These are phyloP conservation scores for Gobio gobio DNA, from an alignment of 2,113 vertebrate genomes.

Conservation along the genomic window DNA sequence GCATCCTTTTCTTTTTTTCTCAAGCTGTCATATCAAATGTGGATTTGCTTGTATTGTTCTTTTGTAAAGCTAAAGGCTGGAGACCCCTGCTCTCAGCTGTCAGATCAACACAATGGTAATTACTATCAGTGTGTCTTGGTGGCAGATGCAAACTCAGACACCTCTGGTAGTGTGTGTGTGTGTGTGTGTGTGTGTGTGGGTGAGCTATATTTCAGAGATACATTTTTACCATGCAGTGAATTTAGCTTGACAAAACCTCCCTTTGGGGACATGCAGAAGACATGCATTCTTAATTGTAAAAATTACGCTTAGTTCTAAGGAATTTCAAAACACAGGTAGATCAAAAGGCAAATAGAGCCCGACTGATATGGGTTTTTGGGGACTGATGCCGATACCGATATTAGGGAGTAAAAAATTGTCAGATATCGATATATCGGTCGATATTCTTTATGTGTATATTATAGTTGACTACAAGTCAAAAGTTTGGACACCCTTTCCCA, in stretches of 20 bases:
- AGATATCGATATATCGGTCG: too few species aligned
- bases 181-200: background rate
- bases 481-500: too few species aligned
- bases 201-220: background rate
- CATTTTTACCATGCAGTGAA: background rate
- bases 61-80: background rate
- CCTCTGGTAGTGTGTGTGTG: background rate
- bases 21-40: background rate
- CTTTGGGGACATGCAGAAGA: background rate
- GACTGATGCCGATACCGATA: too few species aligned
- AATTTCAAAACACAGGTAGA: too few species aligned
- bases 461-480: too few species aligned
- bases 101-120: conserved; percentile 17
- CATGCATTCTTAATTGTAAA: background rate
- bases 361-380: too few species aligned
- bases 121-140: background rate
- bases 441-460: too few species aligned
- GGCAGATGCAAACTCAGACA: background rate
- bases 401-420: too few species aligned
- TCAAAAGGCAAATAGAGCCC: too few species aligned
- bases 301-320: background rate
- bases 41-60: background rate
- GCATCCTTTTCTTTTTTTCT: background rate
- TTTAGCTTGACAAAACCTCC: background rate
- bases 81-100: conserved; percentile 6